Conservation (phyloP, 2,888 invertebrate genomes). For the Ametastegia equiseti region DNA sequence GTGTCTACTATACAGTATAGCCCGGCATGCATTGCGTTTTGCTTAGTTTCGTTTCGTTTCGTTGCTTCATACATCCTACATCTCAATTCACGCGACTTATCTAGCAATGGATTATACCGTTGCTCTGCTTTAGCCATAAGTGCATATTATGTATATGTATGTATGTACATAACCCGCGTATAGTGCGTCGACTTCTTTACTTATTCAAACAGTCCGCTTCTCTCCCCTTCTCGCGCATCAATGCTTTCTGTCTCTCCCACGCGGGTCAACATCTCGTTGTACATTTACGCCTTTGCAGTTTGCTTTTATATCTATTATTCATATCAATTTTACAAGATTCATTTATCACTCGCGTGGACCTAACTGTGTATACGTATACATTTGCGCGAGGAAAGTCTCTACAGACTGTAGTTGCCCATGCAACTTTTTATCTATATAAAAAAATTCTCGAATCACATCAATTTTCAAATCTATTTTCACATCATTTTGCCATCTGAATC, state of each 20-base stretch:
- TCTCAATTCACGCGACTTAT: neutral
- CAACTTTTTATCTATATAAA: no score
- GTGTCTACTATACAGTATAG: neutral
- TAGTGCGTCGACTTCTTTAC: neutral
- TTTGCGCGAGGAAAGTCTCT: neutral
- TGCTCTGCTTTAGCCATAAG: neutral
- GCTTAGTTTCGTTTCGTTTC: no score
- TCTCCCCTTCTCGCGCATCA: neutral
- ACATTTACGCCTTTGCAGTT: slow-evolving; percentile 34
- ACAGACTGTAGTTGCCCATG: no score
- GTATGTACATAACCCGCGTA: neutral
- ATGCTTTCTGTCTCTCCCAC: slow-evolving; percentile 11
- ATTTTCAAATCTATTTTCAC: no score
- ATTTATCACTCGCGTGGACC: neutral
- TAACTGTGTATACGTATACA: neutral
- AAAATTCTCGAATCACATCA: no score
- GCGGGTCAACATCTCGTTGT: slow-evolving; percentile 18
- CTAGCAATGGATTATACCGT: neutral
- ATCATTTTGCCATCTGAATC: no score
- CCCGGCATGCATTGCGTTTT: no score
- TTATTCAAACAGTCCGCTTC: neutral
- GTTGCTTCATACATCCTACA: slow-evolving; percentile 28
- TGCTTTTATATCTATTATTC: neutral
- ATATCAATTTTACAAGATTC: neutral
- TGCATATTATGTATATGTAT: neutral